phyloP scores from a whole-genome alignment of 2,113 vertebrate genomes.

The Gymnogyps californianus region DNA sequence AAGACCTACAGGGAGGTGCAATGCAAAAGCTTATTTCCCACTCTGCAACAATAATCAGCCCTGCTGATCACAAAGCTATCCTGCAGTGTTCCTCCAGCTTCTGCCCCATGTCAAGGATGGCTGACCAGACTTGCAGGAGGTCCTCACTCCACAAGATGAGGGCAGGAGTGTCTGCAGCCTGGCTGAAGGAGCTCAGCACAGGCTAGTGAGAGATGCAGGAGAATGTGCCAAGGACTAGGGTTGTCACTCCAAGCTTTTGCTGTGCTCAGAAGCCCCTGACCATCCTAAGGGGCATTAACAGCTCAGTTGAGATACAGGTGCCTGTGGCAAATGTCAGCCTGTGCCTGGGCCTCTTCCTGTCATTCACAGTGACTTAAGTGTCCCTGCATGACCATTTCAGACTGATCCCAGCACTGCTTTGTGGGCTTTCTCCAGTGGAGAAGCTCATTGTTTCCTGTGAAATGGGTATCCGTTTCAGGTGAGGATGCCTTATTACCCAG shows the following conservation, averaged over 20 bases:
- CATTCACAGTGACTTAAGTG: background rate
- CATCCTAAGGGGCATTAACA: background rate
- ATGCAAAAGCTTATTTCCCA: background rate
- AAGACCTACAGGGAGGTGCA: background rate
- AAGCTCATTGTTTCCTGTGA: background rate
- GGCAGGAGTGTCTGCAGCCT: background rate
- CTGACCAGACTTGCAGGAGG: background rate
- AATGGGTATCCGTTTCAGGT: background rate
- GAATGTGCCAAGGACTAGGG: rapidly evolving
- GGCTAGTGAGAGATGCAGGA: background rate
- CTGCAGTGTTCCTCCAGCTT: background rate
- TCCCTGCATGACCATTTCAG: background rate
- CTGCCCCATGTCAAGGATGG: background rate
- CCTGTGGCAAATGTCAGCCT: background rate
- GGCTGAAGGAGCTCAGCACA: background rate
- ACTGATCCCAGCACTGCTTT: background rate
- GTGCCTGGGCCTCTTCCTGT: background rate
- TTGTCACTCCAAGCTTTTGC: background rate
- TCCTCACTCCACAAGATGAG: background rate
- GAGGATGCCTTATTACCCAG: background rate
- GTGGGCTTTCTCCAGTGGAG: background rate
- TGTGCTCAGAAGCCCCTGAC: background rate
- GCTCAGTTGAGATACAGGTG: background rate
- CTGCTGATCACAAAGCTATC: background rate
- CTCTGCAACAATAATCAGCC: background rate